phyloP scores from a whole-genome alignment of 1,140 invertebrate species.

The Harlomillsia oculata region DNA sequence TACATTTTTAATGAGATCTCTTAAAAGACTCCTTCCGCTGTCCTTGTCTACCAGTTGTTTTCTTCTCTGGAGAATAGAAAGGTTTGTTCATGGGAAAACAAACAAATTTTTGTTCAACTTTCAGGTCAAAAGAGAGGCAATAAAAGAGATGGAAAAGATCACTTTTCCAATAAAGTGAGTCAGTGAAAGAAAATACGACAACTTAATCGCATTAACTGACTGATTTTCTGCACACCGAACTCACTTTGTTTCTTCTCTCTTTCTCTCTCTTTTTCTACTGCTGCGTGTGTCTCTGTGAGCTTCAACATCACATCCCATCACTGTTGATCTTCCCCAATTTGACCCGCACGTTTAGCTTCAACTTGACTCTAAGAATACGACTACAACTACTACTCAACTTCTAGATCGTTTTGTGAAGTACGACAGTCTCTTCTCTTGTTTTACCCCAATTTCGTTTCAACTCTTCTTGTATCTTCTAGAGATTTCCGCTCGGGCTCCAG shows the following conservation, averaged over 20 bases:
- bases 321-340: constrained; percentile 30
- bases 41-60: constrained; percentile 27
- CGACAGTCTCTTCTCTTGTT: too few relatives aligned
- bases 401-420: too few relatives aligned
- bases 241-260: constrained; percentile 33
- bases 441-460: too few relatives aligned
- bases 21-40: constrained; percentile 18
- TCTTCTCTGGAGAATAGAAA: constrained; percentile 23
- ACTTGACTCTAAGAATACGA: too few relatives aligned
- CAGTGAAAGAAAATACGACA: constrained; percentile 34
- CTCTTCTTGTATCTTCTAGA: too few relatives aligned
- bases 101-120: constrained; percentile 31
- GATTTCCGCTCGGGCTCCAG: too few relatives aligned
- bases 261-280: constrained; percentile 13
- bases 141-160: constrained; percentile 34
- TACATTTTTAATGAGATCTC: constrained; percentile 30
- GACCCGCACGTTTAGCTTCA: too few relatives aligned
- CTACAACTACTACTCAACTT: too few relatives aligned
- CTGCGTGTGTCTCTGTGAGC: too few relatives aligned
- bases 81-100: constrained; percentile 27
- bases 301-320: constrained; percentile 19
- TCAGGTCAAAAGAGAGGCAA: constrained; percentile 29
- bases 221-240: constrained; percentile 33
- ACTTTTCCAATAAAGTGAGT: constrained; percentile 35
- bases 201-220: constrained; percentile 36